A percentile compares a stretch with the other conserved stretches of the same genome.
These are phyloP conservation scores for Thalassophryne amazonica DNA, from an alignment of 2,797 vertebrate species.

Conservation along the genomic window DNA sequence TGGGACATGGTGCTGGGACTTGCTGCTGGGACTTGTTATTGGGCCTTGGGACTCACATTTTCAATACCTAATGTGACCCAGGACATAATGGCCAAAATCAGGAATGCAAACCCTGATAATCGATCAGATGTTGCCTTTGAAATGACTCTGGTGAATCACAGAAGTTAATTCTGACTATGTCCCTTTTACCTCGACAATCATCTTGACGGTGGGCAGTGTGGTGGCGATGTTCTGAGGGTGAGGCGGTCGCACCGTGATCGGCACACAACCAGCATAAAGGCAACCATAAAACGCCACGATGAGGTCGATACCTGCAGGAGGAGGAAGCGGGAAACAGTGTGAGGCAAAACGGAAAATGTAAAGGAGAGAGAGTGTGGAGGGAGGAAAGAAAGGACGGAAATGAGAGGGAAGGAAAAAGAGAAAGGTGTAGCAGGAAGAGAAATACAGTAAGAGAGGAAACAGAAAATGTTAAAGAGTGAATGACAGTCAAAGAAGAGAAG, in stretches of 20 bases:
- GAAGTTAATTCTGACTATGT: no score
- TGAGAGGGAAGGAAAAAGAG: background rate
- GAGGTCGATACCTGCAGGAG: slow-evolving; percentile 86
- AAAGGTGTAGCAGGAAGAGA: background rate
- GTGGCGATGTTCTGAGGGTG: slow-evolving; percentile 95
- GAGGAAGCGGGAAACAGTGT: background rate
- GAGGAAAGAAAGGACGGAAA: background rate
- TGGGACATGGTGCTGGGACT: no score
- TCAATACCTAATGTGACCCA: no score
- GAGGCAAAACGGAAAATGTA: no score
- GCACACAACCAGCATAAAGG: slow-evolving; percentile 93
- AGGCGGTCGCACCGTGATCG: slow-evolving; percentile 92
- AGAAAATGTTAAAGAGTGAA: background rate
- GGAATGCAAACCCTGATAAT: no score
- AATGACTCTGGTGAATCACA: no score
- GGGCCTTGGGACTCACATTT: no score
- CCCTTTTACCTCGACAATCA: slow-evolving; percentile 96
- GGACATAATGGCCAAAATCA: no score
- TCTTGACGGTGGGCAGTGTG: slow-evolving; percentile 93
- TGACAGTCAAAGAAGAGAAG: background rate
- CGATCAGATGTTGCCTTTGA: no score
- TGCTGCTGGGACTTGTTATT: no score
- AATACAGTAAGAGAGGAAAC: background rate
- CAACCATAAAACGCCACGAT: slow-evolving; percentile 93
- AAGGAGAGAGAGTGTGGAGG: background rate